Evolutionary conservation across 2,113 vertebrate species (phyloP).

Genomic region (Tauraco erythrolophus): DNA sequence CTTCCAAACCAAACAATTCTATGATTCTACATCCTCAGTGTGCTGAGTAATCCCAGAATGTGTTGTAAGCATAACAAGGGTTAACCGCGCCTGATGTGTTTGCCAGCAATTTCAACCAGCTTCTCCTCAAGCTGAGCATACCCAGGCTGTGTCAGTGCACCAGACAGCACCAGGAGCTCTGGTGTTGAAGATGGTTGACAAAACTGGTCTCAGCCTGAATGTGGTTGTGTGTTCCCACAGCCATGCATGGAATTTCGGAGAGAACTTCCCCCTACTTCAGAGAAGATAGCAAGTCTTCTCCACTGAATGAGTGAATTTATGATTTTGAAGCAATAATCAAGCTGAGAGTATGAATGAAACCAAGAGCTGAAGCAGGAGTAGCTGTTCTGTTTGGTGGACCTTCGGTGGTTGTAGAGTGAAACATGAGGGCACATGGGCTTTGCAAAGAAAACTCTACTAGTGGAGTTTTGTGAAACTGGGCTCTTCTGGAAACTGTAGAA

Average conservation of each 20-base stretch:
- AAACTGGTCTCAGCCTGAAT: not conserved
- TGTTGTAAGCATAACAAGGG: not conserved
- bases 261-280: not conserved
- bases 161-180: not conserved
- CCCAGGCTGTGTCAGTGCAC: too few relatives aligned
- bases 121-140: not conserved
- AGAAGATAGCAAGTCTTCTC: not conserved
- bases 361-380: not conserved
- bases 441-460: slow-evolving; percentile 12
- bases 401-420: not conserved
- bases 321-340: slow-evolving; percentile 24
- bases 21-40: not conserved
- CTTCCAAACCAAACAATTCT: too few relatives aligned
- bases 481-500: not conserved
- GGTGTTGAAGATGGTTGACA: not conserved
- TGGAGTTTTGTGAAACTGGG: not conserved
- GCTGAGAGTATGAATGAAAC: not conserved
- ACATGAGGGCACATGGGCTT: not conserved
- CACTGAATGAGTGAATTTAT: slow-evolving; percentile 21
- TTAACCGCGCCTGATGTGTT: not conserved
- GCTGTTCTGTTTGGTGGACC: not conserved
- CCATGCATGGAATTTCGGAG: not conserved
- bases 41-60: not conserved
- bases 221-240: not conserved
- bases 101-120: not conserved